Conservation (phyloP, 2,113 vertebrate species). For the Scomber japonicus region DNA sequence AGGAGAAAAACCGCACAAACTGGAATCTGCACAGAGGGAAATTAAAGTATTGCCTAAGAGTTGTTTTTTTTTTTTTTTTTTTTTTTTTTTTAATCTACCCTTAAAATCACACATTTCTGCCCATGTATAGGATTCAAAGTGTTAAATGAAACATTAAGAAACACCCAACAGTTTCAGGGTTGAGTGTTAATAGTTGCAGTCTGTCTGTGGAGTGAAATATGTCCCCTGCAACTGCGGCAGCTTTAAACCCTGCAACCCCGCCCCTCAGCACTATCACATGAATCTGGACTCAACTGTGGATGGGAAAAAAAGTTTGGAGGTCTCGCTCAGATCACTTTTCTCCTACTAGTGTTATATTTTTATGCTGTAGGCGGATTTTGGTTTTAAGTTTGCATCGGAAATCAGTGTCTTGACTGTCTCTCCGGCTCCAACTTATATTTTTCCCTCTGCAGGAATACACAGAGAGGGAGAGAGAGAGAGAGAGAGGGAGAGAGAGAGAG, state of each 20-base stretch:
- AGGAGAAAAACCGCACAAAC: constrained; percentile 1
- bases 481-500: constrained; percentile 16
- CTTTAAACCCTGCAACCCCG: constrained; percentile 82
- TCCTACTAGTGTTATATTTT: constrained; percentile 17
- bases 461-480: constrained; percentile 12
- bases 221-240: constrained; percentile 73
- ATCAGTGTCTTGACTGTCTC: constrained; percentile 21
- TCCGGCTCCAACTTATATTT: constrained; percentile 47
- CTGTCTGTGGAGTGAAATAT: constrained; percentile 40
- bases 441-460: constrained; percentile 60
- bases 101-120: neutral
- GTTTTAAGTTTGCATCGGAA: constrained; percentile 22
- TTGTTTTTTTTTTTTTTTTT: no score
- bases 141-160: neutral
- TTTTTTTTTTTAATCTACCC: no score
- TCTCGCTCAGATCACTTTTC: constrained; percentile 54
- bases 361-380: neutral
- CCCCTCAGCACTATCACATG: constrained; percentile 82
- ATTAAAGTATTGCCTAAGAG: neutral
- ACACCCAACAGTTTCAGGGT: neutral
- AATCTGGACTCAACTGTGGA: constrained; percentile 75
- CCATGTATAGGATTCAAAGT: neutral
- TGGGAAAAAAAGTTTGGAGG: constrained; percentile 76
- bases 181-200: constrained; percentile 26
- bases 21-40: neutral